Evolutionary conservation across 2,888 invertebrate species (phyloP).

Genomic region (Thereva unica): DNA sequence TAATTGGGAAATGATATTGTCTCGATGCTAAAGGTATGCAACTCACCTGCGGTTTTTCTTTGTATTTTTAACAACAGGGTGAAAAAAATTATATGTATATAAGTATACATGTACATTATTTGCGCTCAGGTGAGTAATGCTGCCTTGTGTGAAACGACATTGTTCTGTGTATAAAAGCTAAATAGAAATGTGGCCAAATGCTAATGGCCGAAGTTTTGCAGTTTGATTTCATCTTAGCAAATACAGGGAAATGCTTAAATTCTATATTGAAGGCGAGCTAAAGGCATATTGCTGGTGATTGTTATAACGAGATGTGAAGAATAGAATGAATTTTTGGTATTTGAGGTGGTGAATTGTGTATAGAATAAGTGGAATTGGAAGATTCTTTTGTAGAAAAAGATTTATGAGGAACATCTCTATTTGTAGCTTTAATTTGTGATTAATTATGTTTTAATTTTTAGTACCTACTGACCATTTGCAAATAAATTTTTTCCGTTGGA

Average conservation of each 20-base stretch:
- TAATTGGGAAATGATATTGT: slow-evolving; percentile 35
- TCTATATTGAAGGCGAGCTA: too few species aligned
- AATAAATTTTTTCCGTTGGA: too few species aligned
- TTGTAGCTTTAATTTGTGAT: too few species aligned
- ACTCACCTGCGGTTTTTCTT: slow-evolving; percentile 29
- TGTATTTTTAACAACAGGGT: slow-evolving; percentile 4
- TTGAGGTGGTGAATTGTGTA: too few species aligned
- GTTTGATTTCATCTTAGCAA: slow-evolving; percentile 21
- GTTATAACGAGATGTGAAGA: too few species aligned
- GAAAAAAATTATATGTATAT: not conserved
- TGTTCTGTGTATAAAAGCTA: slow-evolving; percentile 25
- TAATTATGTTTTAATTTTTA: too few species aligned
- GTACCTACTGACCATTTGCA: too few species aligned
- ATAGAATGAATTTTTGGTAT: too few species aligned
- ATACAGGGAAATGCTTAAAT: slow-evolving; percentile 13
- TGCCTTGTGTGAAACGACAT: slow-evolving; percentile 14
- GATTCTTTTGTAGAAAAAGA: too few species aligned
- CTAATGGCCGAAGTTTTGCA: slow-evolving; percentile 26
- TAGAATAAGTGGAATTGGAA: too few species aligned
- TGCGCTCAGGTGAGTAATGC: slow-evolving; percentile 22
- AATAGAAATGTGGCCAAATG: slow-evolving; percentile 33
- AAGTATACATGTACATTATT: not conserved
- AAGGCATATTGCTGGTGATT: too few species aligned
- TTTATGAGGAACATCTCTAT: too few species aligned
- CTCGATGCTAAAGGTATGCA: slow-evolving; percentile 24